Base-by-base conservation (phyloP, 2,797 vertebrate species). In the Crenichthys baileyi region DNA sequence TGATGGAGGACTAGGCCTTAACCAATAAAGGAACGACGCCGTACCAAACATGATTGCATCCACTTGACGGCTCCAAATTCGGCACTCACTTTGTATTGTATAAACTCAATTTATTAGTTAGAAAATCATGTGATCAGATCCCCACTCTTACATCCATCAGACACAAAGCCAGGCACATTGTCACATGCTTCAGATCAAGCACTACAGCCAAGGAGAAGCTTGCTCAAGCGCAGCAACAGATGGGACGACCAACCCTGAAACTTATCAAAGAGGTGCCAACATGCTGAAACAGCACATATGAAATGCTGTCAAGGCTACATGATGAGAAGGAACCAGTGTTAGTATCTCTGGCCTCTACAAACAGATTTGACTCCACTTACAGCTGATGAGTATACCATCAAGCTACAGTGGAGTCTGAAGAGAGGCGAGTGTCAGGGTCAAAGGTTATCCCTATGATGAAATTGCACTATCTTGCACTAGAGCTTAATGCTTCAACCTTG, bases 1-100 rank as follows among this genome's bases (percentile, higher is more conserved):
- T 58, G 50, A 81, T 81, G 75, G 60, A 81, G 1, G 60, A 81
- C 58, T 81, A 60, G 56, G 73, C 44, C 72, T 76, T 76, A 51
- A 58, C 76, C 0, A 48, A 50, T 46, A 75, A 75, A 74, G 51
- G 70, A 79, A 70, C 2, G 36, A 79, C 4, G 20, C 68, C 67
- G 65, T 55, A 82, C 39, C 80, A 50, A 58, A 81, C 60, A 73
- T 73, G 39, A 39, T 73, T 15, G 7, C 60, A 73, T 73, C 26
- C 2, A 36, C 39, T 6, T 65, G 5, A 76, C 5, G 7, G 6
- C 55, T 76, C 16, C 44, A 70, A 51, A 80, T 80, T 63, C 31
- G 2, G 36, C 24, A 65, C 26, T 50, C 74, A n/a, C 4, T 56
- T 77, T 73, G 75, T 60, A 77, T 73, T 71, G 70, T 65, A 46